These are phyloP conservation scores for Eurystomus glaucurus DNA, from an alignment of 2,797 vertebrate genomes.

Conservation along the genomic window DNA sequence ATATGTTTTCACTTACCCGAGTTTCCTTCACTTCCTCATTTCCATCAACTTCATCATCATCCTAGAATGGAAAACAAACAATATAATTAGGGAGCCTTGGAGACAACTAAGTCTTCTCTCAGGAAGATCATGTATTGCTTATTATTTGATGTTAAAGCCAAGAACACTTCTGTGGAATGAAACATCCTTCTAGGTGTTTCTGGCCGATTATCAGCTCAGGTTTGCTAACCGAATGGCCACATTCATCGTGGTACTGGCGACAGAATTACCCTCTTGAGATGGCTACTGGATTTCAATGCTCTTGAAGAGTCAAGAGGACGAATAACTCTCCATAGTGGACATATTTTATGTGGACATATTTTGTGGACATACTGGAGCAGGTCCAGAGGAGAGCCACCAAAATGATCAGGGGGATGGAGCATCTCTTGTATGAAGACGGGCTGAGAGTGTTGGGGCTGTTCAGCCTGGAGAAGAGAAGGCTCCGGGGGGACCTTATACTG, in stretches of 20 bases:
- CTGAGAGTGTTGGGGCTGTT: no score
- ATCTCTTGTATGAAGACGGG: no score
- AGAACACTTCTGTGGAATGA: background rate
- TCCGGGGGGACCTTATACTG: no score
- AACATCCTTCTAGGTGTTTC: background rate
- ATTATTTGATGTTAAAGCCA: background rate
- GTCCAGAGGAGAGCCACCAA: no score
- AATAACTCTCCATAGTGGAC: background rate
- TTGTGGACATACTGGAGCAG: no score
- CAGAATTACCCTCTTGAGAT: background rate
- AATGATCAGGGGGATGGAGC: no score
- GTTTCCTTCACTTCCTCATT: constrained; percentile 75
- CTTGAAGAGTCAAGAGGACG: background rate
- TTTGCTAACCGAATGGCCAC: background rate
- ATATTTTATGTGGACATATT: no score
- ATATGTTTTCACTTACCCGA: constrained; percentile 65
- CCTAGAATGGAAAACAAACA: constrained; percentile 68
- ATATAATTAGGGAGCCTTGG: background rate
- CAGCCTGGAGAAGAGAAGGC: no score
- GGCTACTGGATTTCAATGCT: background rate
- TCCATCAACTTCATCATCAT: constrained; percentile 79
- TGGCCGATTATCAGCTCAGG: background rate
- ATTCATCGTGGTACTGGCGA: background rate
- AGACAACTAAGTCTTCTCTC: background rate
- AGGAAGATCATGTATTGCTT: background rate